A percentile compares a stretch with the other conserved stretches of the same genome.
phyloP scores from a whole-genome alignment of 2,113 vertebrate genomes.

The Salvelinus namaycush region DNA sequence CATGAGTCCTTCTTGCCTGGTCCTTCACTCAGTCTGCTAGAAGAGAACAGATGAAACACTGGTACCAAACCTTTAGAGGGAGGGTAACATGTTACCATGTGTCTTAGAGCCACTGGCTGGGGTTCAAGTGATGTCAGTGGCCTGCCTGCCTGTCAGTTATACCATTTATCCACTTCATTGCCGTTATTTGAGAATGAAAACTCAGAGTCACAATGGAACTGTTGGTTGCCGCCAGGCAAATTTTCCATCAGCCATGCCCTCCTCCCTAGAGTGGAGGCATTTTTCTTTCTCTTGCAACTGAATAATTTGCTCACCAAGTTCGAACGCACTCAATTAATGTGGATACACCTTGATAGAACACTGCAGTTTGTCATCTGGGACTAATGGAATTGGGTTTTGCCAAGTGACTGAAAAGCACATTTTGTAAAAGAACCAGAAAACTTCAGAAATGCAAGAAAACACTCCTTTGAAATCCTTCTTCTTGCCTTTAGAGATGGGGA shows the following conservation, averaged over 20 bases:
- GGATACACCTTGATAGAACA: not conserved
- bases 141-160: not conserved
- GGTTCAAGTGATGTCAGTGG: not conserved
- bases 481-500: conserved; percentile 2
- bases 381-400: conserved; percentile 3
- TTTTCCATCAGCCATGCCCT: conserved; percentile 1
- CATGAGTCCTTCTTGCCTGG: no score
- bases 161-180: conserved; percentile 8
- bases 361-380: conserved; percentile 4
- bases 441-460: not conserved
- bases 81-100: not conserved
- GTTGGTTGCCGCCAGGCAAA: not conserved
- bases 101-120: not conserved
- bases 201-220: not conserved
- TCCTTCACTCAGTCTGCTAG: no score
- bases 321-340: conserved; percentile 3
- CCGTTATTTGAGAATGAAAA: conserved; percentile 2
- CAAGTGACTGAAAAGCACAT: conserved; percentile 6
- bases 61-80: no score
- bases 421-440: not conserved
- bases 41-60: no score
- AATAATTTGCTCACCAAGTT: not conserved
- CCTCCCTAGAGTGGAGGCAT: conserved; percentile 4
- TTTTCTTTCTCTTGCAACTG: not conserved
- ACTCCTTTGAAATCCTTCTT: not conserved